Evolutionary conservation across 2,113 vertebrate species (phyloP), one percentile per base, ranked within the genome.

Genomic region (Rhinoderma darwinii): DNA sequence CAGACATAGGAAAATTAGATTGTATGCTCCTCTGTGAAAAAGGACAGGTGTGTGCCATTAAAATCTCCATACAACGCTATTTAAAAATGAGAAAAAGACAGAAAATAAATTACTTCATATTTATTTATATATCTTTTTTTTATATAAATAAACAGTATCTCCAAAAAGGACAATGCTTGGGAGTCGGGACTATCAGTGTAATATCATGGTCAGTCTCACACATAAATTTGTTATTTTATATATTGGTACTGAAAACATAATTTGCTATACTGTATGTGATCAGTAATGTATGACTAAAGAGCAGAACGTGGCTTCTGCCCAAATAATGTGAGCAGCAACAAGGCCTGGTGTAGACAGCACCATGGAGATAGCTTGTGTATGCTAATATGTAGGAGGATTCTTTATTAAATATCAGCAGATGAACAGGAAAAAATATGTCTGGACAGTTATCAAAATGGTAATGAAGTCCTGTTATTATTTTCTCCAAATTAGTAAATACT

Each of bases 341-440:
- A 39, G 41, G 32, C 51, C 20, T 59, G 25, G 37, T 37, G 51
- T 61, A 81, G 78, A 41, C 32, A 41, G 37, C 35, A 61, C 54
- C 78, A 61, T 81, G 78, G 78, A 81, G 78, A 81, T 82, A 37
- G 59, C 78, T 61, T 63, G 37, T 44, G 56, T 82, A 44, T 25
- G 39, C 54, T 82, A 15, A 44, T 63, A 61, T 82, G 79, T 82
- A 82, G 79, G 79, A 82, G 79, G 59, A 82, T 63, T 82, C 79
- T 82, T 82, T 82, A 82, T 66, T 82, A 37, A 82, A 82, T 82
- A 82, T 66, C 79, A 82, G 79, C 79, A 82, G 79, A 82, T 82
- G 79, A 82, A 66, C 79, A 82, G 79, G 79, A 82, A 82, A 78
- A 82, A 82, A 82, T 81, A 61, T 44, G n/a, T 44, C 59, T 82